Evolutionary conservation across 1,140 invertebrate species (phyloP), one percentile per base, ranked within the genome.

Genomic region (Thalassaphorura encarpata): DNA sequence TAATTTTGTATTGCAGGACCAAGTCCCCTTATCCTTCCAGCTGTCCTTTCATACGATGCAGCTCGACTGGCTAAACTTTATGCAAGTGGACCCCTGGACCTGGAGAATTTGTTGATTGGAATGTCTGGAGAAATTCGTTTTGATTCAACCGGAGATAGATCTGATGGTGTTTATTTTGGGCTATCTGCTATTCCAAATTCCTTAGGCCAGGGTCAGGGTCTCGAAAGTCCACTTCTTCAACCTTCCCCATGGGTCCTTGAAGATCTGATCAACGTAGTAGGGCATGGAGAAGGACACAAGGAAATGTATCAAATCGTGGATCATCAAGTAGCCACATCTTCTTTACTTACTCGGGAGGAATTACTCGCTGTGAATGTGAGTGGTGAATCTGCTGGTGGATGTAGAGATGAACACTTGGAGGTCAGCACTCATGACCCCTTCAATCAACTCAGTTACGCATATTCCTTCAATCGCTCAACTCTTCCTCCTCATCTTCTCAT

Each of bases 221-320:
- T 58, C n/a, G n/a, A n/a, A n/a, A n/a, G n/a, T n/a, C 41, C 62
- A 18, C 60, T 65, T 3, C 54, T 65, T 13, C 63, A 65, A 36
- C 57, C 60, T 0, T 65, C 63, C 4, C 45, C 51, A 3, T 65
- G 57, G 57, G 60, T 65, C 18, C 28, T 65, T 4, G 57, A 65
- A 52, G 63, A 65, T 53, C 29, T 58, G 1, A 23, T 64, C 13
- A 43, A 43, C 3, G n/a, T 60, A 19, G 26, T 55, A 13, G 19
- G 54, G n/a, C 36, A 43, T 0, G 40, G 47, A 6, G 51, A 58
- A 47, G 52, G 58, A 18, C 41, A 54, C 6, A 36, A 11, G 33
- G 33, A 36, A 11, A n/a, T 36, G 11, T 41, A 47, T 24, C n/a
- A 47, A 19, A 56, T 65, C 16, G 48, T 50, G 0, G 55, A 60